Conservation (phyloP, 2,113 vertebrate species). For the Cyphomyrus plagiostoma region DNA sequence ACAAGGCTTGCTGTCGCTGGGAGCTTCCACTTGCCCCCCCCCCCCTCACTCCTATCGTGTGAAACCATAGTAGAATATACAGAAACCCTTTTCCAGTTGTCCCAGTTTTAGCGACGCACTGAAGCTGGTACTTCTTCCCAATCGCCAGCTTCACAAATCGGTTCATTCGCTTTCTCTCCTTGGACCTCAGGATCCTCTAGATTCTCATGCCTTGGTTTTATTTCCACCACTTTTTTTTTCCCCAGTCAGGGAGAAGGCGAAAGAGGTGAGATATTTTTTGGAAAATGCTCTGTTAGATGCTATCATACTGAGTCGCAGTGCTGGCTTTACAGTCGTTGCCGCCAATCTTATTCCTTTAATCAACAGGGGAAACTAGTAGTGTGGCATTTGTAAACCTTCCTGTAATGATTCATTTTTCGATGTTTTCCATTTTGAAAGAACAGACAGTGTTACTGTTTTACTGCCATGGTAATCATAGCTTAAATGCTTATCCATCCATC, state of each 20-base stretch:
- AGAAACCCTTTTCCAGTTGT: conserved; percentile 39
- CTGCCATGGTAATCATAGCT: not conserved
- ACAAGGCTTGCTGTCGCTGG: conserved; percentile 18
- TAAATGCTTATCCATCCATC: not conserved
- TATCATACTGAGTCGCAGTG: not conserved
- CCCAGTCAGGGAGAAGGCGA: not conserved
- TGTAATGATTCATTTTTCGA: too few species aligned
- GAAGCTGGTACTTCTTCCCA: conserved; percentile 21
- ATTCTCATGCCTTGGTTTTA: not conserved
- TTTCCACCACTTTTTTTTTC: not conserved
- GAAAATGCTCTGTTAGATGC: not conserved
- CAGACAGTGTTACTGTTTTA: not conserved
- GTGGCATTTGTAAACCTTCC: not conserved
- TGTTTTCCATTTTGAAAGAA: not conserved
- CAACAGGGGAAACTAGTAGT: not conserved
- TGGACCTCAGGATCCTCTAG: conserved; percentile 16
- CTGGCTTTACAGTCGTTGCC: not conserved
- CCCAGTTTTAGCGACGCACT: conserved; percentile 15
- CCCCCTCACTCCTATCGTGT: not conserved
- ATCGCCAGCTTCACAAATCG: conserved; percentile 35
- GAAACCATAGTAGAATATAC: not conserved
- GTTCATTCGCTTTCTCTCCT: conserved; percentile 32
- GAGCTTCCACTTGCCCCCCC: not conserved
- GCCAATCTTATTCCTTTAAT: not conserved
- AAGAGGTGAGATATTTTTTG: not conserved